Base-by-base conservation (phyloP, 2,113 vertebrate genomes). In the Plecturocebus donacophilus region DNA sequence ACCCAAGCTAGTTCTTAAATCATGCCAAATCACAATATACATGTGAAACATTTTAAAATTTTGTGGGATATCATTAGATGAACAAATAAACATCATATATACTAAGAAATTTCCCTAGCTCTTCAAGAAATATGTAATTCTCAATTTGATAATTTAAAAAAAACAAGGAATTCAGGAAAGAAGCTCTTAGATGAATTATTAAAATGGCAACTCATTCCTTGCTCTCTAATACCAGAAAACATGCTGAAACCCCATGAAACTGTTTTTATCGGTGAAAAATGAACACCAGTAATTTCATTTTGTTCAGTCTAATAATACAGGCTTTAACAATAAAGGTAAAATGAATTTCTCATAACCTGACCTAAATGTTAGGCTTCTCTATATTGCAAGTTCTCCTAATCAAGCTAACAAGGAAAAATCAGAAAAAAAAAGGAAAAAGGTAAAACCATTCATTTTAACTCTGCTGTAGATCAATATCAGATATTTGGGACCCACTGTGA, bases 161-260 rank as follows among this genome's bases (percentile, higher is more conserved):
- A 40, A 91, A 95, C n/a, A 96, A 81, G 58, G 23, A 56, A 82
- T 56, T 95, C 56, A 35, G 71, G 32, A 12, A 54, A 89, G n/a
- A 77, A 91, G 66, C 14, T 85, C n/a, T 80, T 96, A 58, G 73
- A 47, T 87, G 58, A 76, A 96, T 86, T 87, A 94, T 42, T 87
- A 47, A 87, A 95, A 94, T 20, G 90, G 91, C 16, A 97, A 90
- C 10, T 90, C 38, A 90, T 71, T 91, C 27, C 14, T 49, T 14
- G 35, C 13, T 42, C 30, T 70, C 14, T 42, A 84, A 54, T 49
- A 86, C 6, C 25, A 96, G 56, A 64, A 87, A 93, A 84, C 40
- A 90, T 6, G 5, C 10, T 91, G 58, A 19, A 77, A 87, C n/a
- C 64, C 84, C 56, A 90, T 16, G 12, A 80, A 96, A 79, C 30